Conservation (phyloP, 1,140 invertebrate species). For the Neodiprion virginianus region DNA sequence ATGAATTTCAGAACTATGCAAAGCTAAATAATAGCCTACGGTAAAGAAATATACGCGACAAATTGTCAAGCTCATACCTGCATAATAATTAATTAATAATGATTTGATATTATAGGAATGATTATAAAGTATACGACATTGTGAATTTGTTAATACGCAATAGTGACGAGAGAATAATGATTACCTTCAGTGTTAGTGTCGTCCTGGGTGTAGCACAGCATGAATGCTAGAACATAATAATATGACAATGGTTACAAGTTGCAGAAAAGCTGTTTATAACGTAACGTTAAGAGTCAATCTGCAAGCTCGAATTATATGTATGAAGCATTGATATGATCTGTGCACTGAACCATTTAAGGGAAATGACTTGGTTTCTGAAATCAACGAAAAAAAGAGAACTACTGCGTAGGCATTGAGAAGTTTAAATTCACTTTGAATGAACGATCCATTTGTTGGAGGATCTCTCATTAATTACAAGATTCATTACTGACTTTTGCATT, state of each 20-base stretch:
- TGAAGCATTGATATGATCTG: background rate
- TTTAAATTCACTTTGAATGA: background rate
- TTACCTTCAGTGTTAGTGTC: slow-evolving; percentile 87
- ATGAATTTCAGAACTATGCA: too few relatives aligned
- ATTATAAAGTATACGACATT: background rate
- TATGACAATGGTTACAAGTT: slow-evolving; percentile 43
- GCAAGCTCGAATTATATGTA: slow-evolving; percentile 33
- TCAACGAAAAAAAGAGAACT: background rate
- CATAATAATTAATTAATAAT: too few relatives aligned
- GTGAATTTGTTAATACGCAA: slow-evolving; percentile 30
- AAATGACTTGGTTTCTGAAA: background rate
- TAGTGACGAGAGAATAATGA: slow-evolving; percentile 35
- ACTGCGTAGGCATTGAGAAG: background rate
- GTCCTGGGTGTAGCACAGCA: slow-evolving; percentile 91
- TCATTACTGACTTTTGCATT: too few relatives aligned
- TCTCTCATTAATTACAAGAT: too few relatives aligned
- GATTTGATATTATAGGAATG: too few relatives aligned
- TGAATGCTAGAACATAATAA: slow-evolving; percentile 83
- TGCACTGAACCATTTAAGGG: background rate
- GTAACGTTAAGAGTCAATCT: slow-evolving; percentile 10
- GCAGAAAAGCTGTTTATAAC: slow-evolving; percentile 25
- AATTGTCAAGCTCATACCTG: too few relatives aligned
- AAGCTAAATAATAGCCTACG: too few relatives aligned
- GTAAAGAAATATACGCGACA: too few relatives aligned
- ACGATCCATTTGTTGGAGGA: too few relatives aligned